These are phyloP conservation scores for Apogon talboti DNA, from an alignment of 2,797 vertebrate genomes.

Conservation along the genomic window DNA sequence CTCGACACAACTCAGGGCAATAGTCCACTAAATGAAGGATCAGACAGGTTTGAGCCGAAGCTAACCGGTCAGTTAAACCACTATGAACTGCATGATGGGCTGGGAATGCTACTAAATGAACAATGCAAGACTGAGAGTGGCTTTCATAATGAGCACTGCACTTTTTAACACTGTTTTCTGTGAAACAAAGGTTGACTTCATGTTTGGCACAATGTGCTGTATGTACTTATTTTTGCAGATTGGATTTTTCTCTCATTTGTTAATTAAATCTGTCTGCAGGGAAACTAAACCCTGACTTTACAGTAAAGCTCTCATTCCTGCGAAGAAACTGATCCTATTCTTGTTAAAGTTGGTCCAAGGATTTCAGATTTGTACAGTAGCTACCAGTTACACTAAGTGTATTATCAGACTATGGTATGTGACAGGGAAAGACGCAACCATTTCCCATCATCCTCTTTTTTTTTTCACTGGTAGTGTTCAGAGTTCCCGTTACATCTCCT, in stretches of 20 bases:
- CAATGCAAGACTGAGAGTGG: background rate
- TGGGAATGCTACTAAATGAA: background rate
- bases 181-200: too few relatives aligned
- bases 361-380: background rate
- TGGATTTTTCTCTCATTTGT: background rate
- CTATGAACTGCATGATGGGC: background rate
- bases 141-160: too few relatives aligned
- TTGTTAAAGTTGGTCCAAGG: conserved; percentile 10
- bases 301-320: conserved; percentile 24
- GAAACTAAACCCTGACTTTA: conserved; percentile 5
- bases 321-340: conserved; percentile 28
- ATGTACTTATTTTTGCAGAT: background rate
- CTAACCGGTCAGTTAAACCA: background rate
- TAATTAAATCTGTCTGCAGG: too few relatives aligned
- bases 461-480: conserved; percentile 18
- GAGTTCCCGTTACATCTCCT: conserved; percentile 46
- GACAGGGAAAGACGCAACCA: background rate
- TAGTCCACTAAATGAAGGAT: conserved; percentile 13
- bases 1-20: background rate
- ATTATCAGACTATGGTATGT: conserved; percentile 34
- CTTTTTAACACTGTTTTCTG: too few relatives aligned
- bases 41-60: conserved; percentile 8
- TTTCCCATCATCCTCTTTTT: conserved; percentile 43
- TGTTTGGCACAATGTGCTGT: background rate
- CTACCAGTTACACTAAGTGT: conserved; percentile 6